Evolutionary conservation across 2,888 invertebrate species (phyloP).

Genomic region (Microplitis manilae): DNA sequence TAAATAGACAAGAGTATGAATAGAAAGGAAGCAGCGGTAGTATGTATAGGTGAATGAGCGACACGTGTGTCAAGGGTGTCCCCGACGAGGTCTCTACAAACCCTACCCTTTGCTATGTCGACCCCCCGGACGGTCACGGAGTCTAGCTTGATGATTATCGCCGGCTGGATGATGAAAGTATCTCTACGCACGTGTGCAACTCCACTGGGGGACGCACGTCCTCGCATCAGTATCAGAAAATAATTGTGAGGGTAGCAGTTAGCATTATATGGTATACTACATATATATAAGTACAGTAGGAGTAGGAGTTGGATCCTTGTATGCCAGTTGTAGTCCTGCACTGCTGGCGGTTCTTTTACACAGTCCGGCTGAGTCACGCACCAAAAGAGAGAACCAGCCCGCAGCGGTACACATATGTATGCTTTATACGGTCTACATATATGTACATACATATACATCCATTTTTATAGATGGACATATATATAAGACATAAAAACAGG

Average conservation of each 20-base stretch:
- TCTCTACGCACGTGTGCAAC: constrained; percentile 46
- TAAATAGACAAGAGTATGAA: not conserved
- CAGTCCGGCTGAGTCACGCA: constrained; percentile 66
- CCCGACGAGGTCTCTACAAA: not conserved
- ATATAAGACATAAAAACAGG: not conserved
- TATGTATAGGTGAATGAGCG: constrained; percentile 6
- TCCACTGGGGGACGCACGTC: constrained; percentile 3
- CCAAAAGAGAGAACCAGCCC: constrained; percentile 50
- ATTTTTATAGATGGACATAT: not conserved
- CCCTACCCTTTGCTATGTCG: constrained; percentile 23
- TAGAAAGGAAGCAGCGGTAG: not conserved
- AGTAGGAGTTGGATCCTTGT: too few species aligned
- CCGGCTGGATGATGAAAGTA: constrained; percentile 66
- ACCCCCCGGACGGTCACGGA: constrained; percentile 57
- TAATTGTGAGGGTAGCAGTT: constrained; percentile 14
- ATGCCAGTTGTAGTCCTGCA: not conserved
- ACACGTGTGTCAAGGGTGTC: constrained; percentile 29
- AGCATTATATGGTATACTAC: not conserved
- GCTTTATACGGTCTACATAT: constrained; percentile 9
- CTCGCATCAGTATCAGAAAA: not conserved
- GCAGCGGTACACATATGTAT: constrained; percentile 23
- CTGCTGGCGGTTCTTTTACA: constrained; percentile 47
- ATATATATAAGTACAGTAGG: too few species aligned
- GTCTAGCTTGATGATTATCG: constrained; percentile 67
- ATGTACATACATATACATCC: not conserved